Evolutionary conservation across 2,113 vertebrate species (phyloP).

Genomic region (Toxotes chatareus): DNA sequence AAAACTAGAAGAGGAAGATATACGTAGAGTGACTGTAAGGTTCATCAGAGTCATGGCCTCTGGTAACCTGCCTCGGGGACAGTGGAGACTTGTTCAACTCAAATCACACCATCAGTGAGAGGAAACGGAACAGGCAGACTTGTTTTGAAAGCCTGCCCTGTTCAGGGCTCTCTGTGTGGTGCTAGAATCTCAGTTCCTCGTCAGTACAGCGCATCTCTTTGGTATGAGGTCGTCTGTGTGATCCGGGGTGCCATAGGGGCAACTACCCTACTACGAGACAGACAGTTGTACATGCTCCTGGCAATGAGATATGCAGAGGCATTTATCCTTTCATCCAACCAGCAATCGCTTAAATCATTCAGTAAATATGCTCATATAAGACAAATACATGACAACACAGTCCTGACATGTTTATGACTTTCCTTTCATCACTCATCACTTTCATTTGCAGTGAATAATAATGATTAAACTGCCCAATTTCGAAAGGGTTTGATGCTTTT

Average conservation of each 20-base stretch:
- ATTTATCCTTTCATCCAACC: constrained; percentile 39
- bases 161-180: constrained; percentile 68
- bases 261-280: constrained; percentile 41
- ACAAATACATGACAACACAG: constrained; percentile 37
- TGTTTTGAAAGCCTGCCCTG: constrained; percentile 67
- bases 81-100: constrained; percentile 46
- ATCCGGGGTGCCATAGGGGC: constrained; percentile 72
- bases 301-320: constrained; percentile 63
- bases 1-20: neutral
- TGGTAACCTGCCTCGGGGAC: constrained; percentile 36
- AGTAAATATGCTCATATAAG: constrained; percentile 34
- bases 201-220: constrained; percentile 75
- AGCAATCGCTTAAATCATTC: constrained; percentile 41
- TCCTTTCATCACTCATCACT: neutral
- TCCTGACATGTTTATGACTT: neutral
- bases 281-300: constrained; percentile 57
- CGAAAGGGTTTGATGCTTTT: neutral
- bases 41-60: neutral
- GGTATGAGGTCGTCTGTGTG: constrained; percentile 73
- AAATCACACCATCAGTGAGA: constrained; percentile 62
- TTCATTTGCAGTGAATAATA: neutral
- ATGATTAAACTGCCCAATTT: neutral
- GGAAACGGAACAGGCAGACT: constrained; percentile 56
- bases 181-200: constrained; percentile 59
- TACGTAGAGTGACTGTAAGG: neutral